A percentile compares a stretch with the other conserved stretches of the same genome.
Conservation (phyloP, 1,140 invertebrate species). For the Sycophaga agraensis region DNA sequence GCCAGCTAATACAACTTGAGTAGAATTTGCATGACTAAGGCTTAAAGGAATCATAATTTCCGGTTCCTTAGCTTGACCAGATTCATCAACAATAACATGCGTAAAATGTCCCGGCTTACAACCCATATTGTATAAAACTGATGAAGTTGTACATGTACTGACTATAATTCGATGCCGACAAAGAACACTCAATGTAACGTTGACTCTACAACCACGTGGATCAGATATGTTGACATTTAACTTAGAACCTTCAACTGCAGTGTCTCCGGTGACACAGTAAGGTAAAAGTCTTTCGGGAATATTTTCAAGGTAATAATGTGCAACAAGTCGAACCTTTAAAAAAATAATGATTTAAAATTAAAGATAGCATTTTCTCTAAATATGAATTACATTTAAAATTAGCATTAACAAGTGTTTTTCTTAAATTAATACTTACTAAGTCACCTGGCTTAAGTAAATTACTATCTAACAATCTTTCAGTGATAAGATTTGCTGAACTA, state of each 20-base stretch:
- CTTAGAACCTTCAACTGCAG: constrained; percentile 33
- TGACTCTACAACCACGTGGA: constrained; percentile 50
- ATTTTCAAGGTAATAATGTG: constrained; percentile 62
- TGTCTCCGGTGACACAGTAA: constrained; percentile 69
- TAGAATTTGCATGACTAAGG: constrained; percentile 53
- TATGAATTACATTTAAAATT: too few species aligned
- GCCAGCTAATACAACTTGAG: constrained; percentile 81
- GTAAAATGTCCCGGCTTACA: constrained; percentile 78
- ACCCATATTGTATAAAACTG: constrained; percentile 67
- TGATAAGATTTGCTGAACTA: constrained; percentile 81
- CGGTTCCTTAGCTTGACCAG: constrained; percentile 87
- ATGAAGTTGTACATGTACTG: constrained; percentile 77
- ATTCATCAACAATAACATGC: constrained; percentile 88
- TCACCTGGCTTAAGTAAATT: constrained; percentile 63
- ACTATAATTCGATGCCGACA: constrained; percentile 77
- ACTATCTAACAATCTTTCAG: constrained; percentile 66
- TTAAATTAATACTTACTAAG: constrained; percentile 54
- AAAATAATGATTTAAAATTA: neutral
- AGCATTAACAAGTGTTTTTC: too few species aligned
- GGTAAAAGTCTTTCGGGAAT: constrained; percentile 67
- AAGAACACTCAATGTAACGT: constrained; percentile 61
- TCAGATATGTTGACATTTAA: constrained; percentile 27
- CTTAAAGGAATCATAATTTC: constrained; percentile 78
- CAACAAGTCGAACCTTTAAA: constrained; percentile 63
- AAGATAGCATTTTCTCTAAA: too few species aligned